phyloP scores from a whole-genome alignment of 2,113 vertebrate genomes.

The Lepidiolamprologus cunningtoni region DNA sequence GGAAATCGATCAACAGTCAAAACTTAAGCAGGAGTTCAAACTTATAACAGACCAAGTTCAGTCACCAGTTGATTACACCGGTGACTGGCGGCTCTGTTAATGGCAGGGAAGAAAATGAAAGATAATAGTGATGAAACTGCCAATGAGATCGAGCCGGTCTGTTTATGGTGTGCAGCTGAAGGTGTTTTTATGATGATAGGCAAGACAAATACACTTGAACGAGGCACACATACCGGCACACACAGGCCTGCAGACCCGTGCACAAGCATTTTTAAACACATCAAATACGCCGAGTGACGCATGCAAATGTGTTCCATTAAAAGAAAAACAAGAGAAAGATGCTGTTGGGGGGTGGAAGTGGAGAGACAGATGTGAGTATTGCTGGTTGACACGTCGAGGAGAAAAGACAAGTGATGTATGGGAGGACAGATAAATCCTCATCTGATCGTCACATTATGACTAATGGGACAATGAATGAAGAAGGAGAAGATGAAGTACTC shows the following conservation, averaged over 20 bases:
- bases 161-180: background rate
- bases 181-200: background rate
- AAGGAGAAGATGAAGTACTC: background rate
- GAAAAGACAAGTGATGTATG: background rate
- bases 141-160: background rate
- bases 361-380: background rate
- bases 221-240: background rate
- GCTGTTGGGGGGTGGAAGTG: background rate
- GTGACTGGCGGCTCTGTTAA: background rate
- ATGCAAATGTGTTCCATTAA: conserved; percentile 48
- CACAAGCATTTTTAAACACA: background rate
- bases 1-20: background rate
- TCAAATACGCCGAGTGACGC: conserved; percentile 4
- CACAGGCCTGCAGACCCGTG: background rate
- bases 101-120: background rate
- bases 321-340: conserved; percentile 14
- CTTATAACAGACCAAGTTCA: background rate
- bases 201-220: background rate
- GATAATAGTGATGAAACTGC: background rate
- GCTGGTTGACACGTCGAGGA: background rate
- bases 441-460: conserved; percentile 6
- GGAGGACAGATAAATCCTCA: background rate
- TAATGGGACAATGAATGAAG: background rate
- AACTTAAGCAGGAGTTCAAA: background rate
- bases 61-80: background rate